A percentile compares a stretch with the other conserved stretches of the same genome.
Evolutionary conservation across 2,797 vertebrate genomes (phyloP).

Genomic region (Parambassis ranga): DNA sequence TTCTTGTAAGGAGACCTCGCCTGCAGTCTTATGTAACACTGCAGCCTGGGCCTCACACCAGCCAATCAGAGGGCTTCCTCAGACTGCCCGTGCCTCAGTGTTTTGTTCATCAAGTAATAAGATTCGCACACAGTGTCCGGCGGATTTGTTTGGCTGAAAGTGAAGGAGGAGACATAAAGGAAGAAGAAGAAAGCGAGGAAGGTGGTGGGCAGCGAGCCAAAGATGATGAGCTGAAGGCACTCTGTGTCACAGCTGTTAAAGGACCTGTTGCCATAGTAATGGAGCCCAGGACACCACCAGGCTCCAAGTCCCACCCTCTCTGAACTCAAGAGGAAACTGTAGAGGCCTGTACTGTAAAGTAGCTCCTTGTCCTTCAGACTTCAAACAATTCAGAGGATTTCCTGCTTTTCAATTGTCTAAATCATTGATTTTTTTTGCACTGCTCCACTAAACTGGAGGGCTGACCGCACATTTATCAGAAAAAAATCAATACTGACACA

Average conservation of each 20-base stretch:
- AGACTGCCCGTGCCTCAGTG: conserved; percentile 10
- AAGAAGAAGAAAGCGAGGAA: conserved; percentile 2
- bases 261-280: conserved; percentile 52
- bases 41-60: conserved; percentile 16
- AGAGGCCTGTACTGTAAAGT: not conserved
- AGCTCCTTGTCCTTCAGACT: not conserved
- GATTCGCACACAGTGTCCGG: conserved; percentile 35
- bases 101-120: conserved; percentile 46
- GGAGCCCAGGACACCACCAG: not conserved
- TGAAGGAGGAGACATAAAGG: conserved; percentile 28
- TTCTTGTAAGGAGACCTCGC: conserved; percentile 9
- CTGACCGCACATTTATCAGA: too few relatives aligned
- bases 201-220: conserved; percentile 20
- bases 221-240: conserved; percentile 48
- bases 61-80: conserved; percentile 51
- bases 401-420: not conserved
- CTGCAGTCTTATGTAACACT: conserved; percentile 69
- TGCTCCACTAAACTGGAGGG: not conserved
- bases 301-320: not conserved
- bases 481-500: too few relatives aligned
- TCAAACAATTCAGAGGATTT: not conserved
- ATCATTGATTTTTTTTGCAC: too few relatives aligned
- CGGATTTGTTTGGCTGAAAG: conserved; percentile 8
- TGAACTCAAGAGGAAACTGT: not conserved
- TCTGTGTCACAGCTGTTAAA: conserved; percentile 48